Evolutionary conservation across 92 coral and sea anemone species (phyloP).

Genomic region (Phenganax marumi): DNA sequence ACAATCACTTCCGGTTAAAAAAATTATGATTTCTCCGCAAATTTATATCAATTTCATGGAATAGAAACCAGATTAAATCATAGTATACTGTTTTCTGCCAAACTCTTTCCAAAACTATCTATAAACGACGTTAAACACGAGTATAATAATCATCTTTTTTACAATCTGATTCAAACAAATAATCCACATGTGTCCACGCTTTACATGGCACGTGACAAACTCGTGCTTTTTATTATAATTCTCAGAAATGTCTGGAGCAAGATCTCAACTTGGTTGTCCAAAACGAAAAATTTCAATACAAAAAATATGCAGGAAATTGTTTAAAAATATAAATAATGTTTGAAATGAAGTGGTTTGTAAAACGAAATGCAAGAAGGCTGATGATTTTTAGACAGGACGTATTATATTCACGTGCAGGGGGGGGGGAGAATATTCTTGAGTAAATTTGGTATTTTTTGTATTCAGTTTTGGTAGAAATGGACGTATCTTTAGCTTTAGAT

Average conservation of each 20-base stretch:
- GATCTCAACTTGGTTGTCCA: too few relatives aligned
- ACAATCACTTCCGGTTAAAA: too few relatives aligned
- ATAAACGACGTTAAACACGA: background rate
- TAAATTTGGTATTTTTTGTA: background rate
- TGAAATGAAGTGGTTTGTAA: too few relatives aligned
- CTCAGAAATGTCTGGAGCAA: background rate
- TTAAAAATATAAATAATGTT: background rate
- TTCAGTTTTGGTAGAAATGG: conserved; percentile 55
- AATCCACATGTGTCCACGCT: background rate
- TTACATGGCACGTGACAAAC: conserved; percentile 12
- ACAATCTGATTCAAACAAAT: background rate
- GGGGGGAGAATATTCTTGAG: too few relatives aligned
- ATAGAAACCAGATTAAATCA: too few relatives aligned
- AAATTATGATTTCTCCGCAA: too few relatives aligned
- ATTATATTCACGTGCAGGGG: background rate
- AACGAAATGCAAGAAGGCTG: too few relatives aligned
- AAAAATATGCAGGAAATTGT: background rate
- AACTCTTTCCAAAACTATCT: too few relatives aligned
- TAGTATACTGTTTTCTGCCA: too few relatives aligned
- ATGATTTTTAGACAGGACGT: background rate
- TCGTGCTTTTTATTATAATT: background rate
- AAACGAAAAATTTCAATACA: too few relatives aligned
- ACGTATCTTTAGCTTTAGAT: conserved; percentile 60
- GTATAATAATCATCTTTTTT: background rate
- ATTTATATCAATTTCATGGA: too few relatives aligned